Evolutionary conservation across 2,113 vertebrate species (phyloP).

Genomic region (Rhabdomys dilectus): DNA sequence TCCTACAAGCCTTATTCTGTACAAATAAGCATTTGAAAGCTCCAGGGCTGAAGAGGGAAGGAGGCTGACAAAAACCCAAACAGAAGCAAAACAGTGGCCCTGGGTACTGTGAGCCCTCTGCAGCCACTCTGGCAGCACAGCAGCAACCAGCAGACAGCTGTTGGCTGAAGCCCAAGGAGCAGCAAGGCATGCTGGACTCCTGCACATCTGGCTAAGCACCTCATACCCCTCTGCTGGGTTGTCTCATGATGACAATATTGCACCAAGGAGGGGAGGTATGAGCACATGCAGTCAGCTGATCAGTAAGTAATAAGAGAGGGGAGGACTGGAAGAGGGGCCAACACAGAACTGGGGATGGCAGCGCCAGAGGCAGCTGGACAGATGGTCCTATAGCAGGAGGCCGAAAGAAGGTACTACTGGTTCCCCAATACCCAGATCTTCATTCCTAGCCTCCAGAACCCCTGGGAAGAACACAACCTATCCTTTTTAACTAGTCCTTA

Average conservation of each 20-base stretch:
- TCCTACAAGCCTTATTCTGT: conserved; percentile 76
- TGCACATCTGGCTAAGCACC: conserved; percentile 98
- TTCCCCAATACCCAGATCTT: not conserved
- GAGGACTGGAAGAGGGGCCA: conserved; percentile 34
- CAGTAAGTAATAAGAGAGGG: conserved; percentile 76
- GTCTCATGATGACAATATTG: conserved; percentile 96
- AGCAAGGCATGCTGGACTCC: conserved; percentile 85
- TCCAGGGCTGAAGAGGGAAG: conserved; percentile 57
- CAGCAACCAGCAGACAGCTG: conserved; percentile 85
- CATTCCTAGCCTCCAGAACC: not conserved
- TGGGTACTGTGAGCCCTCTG: not conserved
- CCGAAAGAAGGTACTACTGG: not conserved
- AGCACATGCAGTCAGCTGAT: conserved; percentile 89
- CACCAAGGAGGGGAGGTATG: conserved; percentile 91
- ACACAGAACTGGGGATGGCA: conserved; percentile 62
- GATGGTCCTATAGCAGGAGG: not conserved
- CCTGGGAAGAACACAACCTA: not conserved
- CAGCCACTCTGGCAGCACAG: conserved; percentile 80
- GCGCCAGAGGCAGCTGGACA: conserved; percentile 71
- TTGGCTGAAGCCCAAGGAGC: conserved; percentile 84
- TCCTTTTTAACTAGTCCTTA: not conserved
- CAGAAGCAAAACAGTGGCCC: not conserved
- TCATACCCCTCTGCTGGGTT: conserved; percentile 88
- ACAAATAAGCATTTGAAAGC: conserved; percentile 82
- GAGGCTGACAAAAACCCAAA: conserved; percentile 57